Conservation (phyloP, 2,797 vertebrate species). For the Coracias cyanogaster region DNA sequence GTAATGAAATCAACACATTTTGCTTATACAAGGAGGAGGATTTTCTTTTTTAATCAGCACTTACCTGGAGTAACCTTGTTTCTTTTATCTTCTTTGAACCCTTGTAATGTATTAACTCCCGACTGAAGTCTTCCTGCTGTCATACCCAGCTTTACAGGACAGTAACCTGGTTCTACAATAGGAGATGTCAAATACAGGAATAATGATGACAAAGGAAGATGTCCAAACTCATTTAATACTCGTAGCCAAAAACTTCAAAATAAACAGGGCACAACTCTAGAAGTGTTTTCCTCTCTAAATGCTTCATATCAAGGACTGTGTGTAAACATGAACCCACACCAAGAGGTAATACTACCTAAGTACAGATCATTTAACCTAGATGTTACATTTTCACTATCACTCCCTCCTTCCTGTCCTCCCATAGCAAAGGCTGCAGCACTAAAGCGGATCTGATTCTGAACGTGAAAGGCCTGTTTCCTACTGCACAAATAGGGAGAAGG, state of each 20-base stretch:
- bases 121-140: constrained; percentile 92
- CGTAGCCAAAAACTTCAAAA: background rate
- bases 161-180: constrained; percentile 89
- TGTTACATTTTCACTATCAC: background rate
- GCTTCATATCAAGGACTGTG: background rate
- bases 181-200: background rate
- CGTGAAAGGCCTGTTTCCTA: rapidly evolving
- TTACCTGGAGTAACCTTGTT: constrained; percentile 94
- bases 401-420: background rate
- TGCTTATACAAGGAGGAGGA: background rate
- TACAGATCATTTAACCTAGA: background rate
- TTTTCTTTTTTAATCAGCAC: background rate
- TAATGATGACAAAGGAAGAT: background rate
- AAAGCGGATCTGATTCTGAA: background rate
- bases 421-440: background rate
- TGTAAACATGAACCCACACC: background rate
- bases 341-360: background rate
- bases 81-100: constrained; percentile 98
- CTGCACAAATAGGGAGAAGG: background rate
- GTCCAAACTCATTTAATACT: background rate
- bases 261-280: background rate
- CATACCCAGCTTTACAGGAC: constrained; percentile 91
- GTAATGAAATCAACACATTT: background rate
- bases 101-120: constrained; percentile 93
- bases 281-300: background rate